Evolutionary conservation across 2,797 vertebrate species (phyloP), one percentile per base, ranked within the genome.

Genomic region (Lagorchestes hirsutus): DNA sequence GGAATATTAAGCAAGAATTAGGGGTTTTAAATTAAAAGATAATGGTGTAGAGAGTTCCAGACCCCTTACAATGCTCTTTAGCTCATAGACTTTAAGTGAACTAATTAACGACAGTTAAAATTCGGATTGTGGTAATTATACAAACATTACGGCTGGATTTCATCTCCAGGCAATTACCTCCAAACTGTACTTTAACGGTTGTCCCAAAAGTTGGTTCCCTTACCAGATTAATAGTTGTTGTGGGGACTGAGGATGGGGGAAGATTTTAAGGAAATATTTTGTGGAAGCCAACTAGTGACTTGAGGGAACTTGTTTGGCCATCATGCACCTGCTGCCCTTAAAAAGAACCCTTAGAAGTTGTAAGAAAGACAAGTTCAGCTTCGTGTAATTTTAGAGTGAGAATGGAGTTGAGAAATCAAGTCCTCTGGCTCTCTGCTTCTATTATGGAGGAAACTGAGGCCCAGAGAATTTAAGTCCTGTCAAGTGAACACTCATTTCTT

Each of bases 311-410:
- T 4, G 31, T 46, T 91, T 95, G 92, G 54, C 1, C 67, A 2
- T 91, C 82, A 90, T 46, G 92, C 92, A 82, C 2, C 56, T 56
- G 12, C 82, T 40, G 55, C 93, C 46, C n/a, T 90, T 90, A 74
- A 46, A 93, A 93, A 40, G 13, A 46, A 67, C 14, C 9, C 31
- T 96, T 90, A 93, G 34, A 57, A 74, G 1, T 29, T 16, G 16
- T 52, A 87, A 54, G 13, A 93, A 96, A 90, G 28, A 82, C 91
- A 95, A 96, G 0, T 40, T 74, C 22, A 92, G 57, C 1, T 52
- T 50, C 52, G 18, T 40, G 16, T 40, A 74, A 74, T 40, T 74
- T 40, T 8, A 74, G 5, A 67, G 62, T 13, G 0, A 74, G 34
- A 74, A 18, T 16, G 67, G n/a, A 40, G 0, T 40, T 18, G 16